phyloP scores from a whole-genome alignment of 2,797 vertebrate species.

The Sebastes taczanowskii region DNA sequence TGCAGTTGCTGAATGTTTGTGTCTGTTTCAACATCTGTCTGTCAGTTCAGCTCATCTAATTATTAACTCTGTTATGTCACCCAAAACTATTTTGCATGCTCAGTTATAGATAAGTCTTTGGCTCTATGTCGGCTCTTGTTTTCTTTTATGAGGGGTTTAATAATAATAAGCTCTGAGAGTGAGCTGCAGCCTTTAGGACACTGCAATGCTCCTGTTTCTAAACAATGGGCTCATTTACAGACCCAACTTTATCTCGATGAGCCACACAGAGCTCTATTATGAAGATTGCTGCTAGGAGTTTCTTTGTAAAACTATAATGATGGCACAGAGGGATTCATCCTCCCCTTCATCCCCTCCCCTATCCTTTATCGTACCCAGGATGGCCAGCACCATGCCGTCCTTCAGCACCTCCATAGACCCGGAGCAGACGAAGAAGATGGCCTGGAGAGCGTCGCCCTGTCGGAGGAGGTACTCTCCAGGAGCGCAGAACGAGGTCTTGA shows the following conservation, averaged over 20 bases:
- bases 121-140: background rate
- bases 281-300: constrained; percentile 9
- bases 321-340: background rate
- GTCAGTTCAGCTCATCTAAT: background rate
- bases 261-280: constrained; percentile 31
- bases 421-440: constrained; percentile 97
- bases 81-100: background rate
- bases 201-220: constrained; percentile 4
- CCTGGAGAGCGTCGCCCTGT: constrained; percentile 96
- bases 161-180: constrained; percentile 20
- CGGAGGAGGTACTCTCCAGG: constrained; percentile 96
- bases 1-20: background rate
- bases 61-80: background rate
- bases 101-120: background rate
- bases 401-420: constrained; percentile 99
- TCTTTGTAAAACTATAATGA: constrained; percentile 31
- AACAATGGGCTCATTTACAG: constrained; percentile 51
- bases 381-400: constrained; percentile 94
- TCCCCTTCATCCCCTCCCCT: background rate
- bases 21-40: constrained; percentile 18
- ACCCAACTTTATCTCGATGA: constrained; percentile 31
- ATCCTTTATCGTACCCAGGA: constrained; percentile 88
- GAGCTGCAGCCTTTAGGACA: constrained; percentile 26
- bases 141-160: constrained; percentile 11
- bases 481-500: constrained; percentile 98